These are phyloP conservation scores for Amblyopsis rosae DNA, from an alignment of 2,113 vertebrate species.

Conservation along the genomic window DNA sequence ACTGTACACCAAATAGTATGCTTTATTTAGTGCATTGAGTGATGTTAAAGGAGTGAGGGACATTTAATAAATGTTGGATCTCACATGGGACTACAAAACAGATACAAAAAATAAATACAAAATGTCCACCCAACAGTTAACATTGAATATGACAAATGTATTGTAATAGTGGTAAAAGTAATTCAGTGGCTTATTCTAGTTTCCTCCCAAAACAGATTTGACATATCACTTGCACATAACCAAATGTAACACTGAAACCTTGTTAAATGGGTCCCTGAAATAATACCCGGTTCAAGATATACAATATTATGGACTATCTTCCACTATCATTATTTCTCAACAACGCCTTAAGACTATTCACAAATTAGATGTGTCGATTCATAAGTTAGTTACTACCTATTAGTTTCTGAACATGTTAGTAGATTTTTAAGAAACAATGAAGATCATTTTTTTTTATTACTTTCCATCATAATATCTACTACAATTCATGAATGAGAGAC, in stretches of 20 bases:
- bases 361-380: no score
- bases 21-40: conserved; percentile 3
- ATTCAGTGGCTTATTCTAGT: neutral
- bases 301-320: no score
- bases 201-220: neutral
- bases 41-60: conserved; percentile 16
- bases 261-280: no score
- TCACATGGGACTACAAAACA: conserved; percentile 17
- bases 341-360: no score
- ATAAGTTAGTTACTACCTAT: no score
- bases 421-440: no score
- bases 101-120: conserved; percentile 51
- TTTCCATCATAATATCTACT: no score
- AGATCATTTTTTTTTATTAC: neutral
- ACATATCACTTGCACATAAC: neutral
- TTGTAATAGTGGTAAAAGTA: neutral
- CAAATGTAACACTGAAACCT: neutral
- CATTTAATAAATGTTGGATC: conserved; percentile 4
- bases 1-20: conserved; percentile 39
- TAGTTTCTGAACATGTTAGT: no score
- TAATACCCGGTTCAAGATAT: no score
- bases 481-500: no score
- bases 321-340: no score
- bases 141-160: neutral
- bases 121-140: conserved; percentile 15